Percentiles rank a stretch among this genome's conserved stretches.
Evolutionary conservation across 2,888 invertebrate species (phyloP).

Genomic region (Pteria penguin): DNA sequence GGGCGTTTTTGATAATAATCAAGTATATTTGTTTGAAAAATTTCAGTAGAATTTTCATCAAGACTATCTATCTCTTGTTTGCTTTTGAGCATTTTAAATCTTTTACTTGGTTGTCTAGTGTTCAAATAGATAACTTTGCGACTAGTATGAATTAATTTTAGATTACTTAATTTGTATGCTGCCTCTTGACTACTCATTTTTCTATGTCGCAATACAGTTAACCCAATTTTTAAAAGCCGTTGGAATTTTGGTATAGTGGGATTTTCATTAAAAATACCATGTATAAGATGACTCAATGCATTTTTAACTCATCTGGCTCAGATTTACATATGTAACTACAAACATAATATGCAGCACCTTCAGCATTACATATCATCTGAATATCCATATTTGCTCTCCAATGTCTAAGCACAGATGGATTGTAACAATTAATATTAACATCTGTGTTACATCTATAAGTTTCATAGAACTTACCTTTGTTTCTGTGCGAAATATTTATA

Average conservation of each 20-base stretch:
- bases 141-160: background rate
- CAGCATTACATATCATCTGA: slow-evolving; percentile 37
- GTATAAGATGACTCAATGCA: slow-evolving; percentile 21
- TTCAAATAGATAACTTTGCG: background rate
- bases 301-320: slow-evolving; percentile 46
- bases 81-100: background rate
- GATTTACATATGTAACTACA: slow-evolving; percentile 45
- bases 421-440: slow-evolving; percentile 37
- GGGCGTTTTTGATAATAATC: slow-evolving; percentile 13
- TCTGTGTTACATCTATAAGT: slow-evolving; percentile 3
- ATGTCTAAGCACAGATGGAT: slow-evolving; percentile 32
- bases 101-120: background rate
- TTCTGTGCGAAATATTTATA: slow-evolving; percentile 9
- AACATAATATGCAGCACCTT: slow-evolving; percentile 50
- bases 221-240: slow-evolving; percentile 15
- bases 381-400: slow-evolving; percentile 52
- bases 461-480: slow-evolving; percentile 37
- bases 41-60: background rate
- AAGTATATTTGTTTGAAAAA: slow-evolving; percentile 5
- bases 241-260: slow-evolving; percentile 10
- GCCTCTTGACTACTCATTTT: slow-evolving; percentile 25
- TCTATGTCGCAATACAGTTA: slow-evolving; percentile 6
- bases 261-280: slow-evolving; percentile 13
- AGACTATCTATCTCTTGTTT: slow-evolving; percentile 1
- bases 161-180: slow-evolving; percentile 1